These are phyloP conservation scores for Mythimna albipuncta DNA, from an alignment of 2,888 invertebrate genomes.

Conservation along the genomic window DNA sequence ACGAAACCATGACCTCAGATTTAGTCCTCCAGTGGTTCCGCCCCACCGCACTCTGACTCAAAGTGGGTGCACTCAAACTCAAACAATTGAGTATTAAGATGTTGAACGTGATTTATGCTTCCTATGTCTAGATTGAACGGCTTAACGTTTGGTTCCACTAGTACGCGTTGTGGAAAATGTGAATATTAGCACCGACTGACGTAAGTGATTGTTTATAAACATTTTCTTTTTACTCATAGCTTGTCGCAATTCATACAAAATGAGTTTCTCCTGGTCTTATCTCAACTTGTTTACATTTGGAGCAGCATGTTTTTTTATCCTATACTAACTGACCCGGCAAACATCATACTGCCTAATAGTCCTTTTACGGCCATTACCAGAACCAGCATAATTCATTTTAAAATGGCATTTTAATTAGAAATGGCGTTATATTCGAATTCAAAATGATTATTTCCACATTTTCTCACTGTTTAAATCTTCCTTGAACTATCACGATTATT, in stretches of 20 bases:
- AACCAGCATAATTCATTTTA: too few relatives aligned
- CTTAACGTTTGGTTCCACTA: slow-evolving; percentile 24
- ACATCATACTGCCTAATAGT: too few relatives aligned
- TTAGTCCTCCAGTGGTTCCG: slow-evolving; percentile 30
- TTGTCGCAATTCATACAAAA: neutral
- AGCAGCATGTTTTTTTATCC: neutral
- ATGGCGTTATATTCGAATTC: too few relatives aligned
- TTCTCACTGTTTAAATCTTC: too few relatives aligned
- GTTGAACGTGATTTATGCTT: slow-evolving; percentile 60
- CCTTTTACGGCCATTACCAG: too few relatives aligned
- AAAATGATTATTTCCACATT: too few relatives aligned
- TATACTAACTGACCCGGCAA: too few relatives aligned
- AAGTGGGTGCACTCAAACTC: slow-evolving; percentile 56
- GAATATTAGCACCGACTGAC: neutral
- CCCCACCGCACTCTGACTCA: slow-evolving; percentile 43
- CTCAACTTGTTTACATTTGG: neutral
- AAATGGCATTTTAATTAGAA: too few relatives aligned
- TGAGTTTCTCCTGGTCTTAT: neutral
- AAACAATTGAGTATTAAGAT: slow-evolving; percentile 66
- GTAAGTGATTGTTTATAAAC: neutral
- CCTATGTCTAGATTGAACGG: slow-evolving; percentile 59
- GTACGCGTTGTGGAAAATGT: slow-evolving; percentile 21
- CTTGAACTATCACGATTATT: too few relatives aligned
- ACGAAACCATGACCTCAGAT: slow-evolving; percentile 33
- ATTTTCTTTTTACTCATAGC: neutral